phyloP scores from a whole-genome alignment of 2,797 vertebrate genomes.

The Myotis vivesi region DNA sequence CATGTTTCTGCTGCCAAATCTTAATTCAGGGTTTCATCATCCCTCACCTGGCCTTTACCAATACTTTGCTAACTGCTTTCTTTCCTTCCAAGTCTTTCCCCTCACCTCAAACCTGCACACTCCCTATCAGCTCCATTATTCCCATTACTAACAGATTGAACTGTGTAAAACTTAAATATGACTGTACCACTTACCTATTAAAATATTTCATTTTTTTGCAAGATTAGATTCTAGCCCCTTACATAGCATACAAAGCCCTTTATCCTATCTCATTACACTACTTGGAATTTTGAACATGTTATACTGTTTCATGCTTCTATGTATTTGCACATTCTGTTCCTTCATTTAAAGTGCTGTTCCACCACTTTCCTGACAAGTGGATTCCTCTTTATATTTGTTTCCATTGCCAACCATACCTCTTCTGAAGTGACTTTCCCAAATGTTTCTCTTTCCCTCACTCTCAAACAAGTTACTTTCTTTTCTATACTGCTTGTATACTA shows the following conservation, averaged over 20 bases:
- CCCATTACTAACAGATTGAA: not conserved
- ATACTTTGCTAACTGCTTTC: not conserved
- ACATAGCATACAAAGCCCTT: not conserved
- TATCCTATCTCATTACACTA: not conserved
- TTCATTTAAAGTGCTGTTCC: not conserved
- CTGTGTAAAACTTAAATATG: not conserved
- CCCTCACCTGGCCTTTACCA: not conserved
- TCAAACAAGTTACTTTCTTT: not conserved
- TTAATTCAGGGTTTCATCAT: not conserved
- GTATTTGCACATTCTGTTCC: not conserved
- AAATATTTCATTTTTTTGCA: not conserved
- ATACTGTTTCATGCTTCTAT: not conserved
- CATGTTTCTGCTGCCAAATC: not conserved
- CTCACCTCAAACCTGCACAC: not conserved
- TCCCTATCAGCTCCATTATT: not conserved
- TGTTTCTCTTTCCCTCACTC: not conserved
- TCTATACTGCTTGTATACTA: not conserved
- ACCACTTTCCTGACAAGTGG: not conserved
- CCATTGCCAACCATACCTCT: not conserved
- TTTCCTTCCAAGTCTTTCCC: not conserved
- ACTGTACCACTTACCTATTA: not conserved
- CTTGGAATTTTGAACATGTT: not conserved
- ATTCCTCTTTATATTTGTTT: not conserved
- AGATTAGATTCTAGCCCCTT: not conserved
- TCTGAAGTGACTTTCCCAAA: constrained; percentile 5